These are phyloP conservation scores for Puma concolor DNA, from an alignment of 2,113 vertebrate genomes.

Conservation along the genomic window DNA sequence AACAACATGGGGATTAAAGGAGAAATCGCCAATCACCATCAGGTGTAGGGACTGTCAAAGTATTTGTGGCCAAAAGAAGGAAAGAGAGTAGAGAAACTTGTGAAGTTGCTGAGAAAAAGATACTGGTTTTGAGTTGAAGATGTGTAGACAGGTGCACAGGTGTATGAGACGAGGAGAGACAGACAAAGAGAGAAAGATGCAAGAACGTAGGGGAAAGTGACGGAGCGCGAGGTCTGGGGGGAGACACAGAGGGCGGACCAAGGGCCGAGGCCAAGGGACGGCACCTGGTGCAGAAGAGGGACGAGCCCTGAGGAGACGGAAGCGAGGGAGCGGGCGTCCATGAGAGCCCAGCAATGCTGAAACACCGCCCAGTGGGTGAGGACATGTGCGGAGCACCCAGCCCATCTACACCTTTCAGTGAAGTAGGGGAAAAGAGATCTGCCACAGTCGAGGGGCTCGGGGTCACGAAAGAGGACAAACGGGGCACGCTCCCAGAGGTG, in stretches of 20 bases:
- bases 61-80: background rate
- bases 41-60: background rate
- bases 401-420: background rate
- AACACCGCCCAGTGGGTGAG: background rate
- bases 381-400: background rate
- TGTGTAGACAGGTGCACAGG: background rate
- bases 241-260: background rate
- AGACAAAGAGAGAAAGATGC: background rate
- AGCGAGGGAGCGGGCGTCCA: background rate
- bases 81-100: background rate
- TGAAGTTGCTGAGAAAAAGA: background rate
- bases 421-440: background rate
- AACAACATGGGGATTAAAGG: background rate
- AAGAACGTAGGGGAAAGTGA: background rate
- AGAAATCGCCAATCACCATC: background rate
- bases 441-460: background rate
- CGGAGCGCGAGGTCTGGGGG: background rate
- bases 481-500: background rate
- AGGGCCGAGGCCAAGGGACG: background rate
- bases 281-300: background rate
- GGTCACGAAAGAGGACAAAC: background rate
- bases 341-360: background rate
- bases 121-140: background rate
- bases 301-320: fast-evolving
- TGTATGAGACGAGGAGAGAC: background rate